Evolutionary conservation across 2,113 vertebrate genomes (phyloP), one percentile per base, ranked within the genome.

Genomic region (Phaethon lepturus): DNA sequence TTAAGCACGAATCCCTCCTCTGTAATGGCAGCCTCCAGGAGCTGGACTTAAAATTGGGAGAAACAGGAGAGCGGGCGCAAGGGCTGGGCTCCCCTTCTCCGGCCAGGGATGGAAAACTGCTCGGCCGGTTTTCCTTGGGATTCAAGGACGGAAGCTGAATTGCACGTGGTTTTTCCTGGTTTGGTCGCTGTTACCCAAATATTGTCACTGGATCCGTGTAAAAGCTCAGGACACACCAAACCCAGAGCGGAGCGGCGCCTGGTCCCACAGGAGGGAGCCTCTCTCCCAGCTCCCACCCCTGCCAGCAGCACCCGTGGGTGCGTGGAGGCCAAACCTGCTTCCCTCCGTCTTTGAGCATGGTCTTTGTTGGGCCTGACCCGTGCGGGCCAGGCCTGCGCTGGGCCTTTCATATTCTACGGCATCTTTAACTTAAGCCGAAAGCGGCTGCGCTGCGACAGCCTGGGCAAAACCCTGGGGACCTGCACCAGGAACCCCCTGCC

Each of bases 321-420:
- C 0, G 0, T 0, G 4, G 56, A 63, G 55, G 25, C 53, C 45
- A 55, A 76, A 73, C 5, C 31, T 29, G 28, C 28, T 55, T 49
- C 28, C 14, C 63, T 71, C 55, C 77, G 4, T 4, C 0, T 0
- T 20, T 13, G 25, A 69, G 17, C 3, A 2, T 35, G 64, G 45
- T 33, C 33, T 74, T 58, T 52, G 47, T 17, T 56, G 42, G 52
- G 58, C 33, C 19, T 4, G 52, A 72, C 59, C 24, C 1, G 1
- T 2, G 1, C 0, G 4, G 4, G 60, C 28, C 12, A 1, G 67
- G 26, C 44, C 47, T 50, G 35, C 12, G 72, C 72, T 22, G 24
- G 67, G 49, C 18, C 62, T 17, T 42, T 11, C 1, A 0, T 8
- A 7, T 42, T 40, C 62, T 24, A 53, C 2, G 1, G 75, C 13